Base-by-base conservation (phyloP, 2,888 invertebrate genomes). In the Eledona agricola region DNA sequence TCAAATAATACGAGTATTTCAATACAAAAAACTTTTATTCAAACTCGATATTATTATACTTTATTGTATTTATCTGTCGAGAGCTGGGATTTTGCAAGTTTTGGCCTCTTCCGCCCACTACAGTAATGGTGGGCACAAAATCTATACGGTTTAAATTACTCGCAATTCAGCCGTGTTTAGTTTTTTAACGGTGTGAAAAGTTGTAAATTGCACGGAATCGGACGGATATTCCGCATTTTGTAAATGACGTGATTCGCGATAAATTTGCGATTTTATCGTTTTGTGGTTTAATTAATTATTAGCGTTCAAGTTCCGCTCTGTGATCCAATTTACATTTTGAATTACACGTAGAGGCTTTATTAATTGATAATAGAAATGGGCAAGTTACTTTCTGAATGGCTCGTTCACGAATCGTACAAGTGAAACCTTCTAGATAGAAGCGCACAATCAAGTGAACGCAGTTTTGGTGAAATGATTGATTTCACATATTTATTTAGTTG, bases 281-380 rank as follows among this genome's bases (percentile, higher is more conserved):
- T 40, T 9, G 15, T 7, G 7, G 11, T 15, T 1, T 31, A 43
- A 22, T 31, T 43, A 34, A 32, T 45, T 34, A 32, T 45, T 45
- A 23, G 25, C 23, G n/a, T 7, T 45, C 25, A 45, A 32, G 19
- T 45, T 34, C 25, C 19, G 34, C 32, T 16, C 25, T 25, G 17
- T 34, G 34, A 45, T 45, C 34, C 45, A 45, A 45, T 45, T 45
- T 45, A 22, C 45, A 45, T 45, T 34, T 45, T 45, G 34, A 45
- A 45, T 45, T 45, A 45, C 32, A 45, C 26, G 45, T 34, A 23
- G 45, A 45, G 34, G 45, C 45, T 45, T 23, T 45, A 45, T 45
- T 45, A 45, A 45, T 45, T 45, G 45, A 34, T 45, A 45, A 45
- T 45, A 45, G 45, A 32, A 45, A 31, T 45, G 45, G 32, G 45